Evolutionary conservation across 2,113 vertebrate genomes (phyloP).

Genomic region (Nothoprocta perdicaria): DNA sequence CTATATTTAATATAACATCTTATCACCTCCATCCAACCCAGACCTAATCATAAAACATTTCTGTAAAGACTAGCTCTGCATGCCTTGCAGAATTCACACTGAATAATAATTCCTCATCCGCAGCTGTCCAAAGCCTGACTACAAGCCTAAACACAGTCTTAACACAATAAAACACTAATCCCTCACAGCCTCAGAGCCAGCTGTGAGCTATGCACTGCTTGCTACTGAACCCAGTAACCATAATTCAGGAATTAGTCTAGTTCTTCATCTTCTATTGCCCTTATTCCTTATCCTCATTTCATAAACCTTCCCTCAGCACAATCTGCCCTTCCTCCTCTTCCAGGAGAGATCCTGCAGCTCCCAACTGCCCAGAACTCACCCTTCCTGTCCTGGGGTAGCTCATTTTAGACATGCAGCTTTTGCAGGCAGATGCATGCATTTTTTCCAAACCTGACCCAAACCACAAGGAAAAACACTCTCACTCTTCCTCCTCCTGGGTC

Average conservation of each 20-base stretch:
- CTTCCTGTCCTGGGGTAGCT: background rate
- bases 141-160: background rate
- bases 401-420: rapidly evolving
- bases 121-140: background rate
- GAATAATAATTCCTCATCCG: background rate
- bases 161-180: background rate
- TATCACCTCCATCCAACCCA: background rate
- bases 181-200: background rate
- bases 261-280: background rate
- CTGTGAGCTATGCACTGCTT: background rate
- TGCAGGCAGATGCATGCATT: background rate
- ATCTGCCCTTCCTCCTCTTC: background rate
- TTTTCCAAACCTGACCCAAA: background rate
- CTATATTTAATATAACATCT: background rate
- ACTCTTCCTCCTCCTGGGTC: background rate
- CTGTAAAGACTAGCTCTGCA: background rate
- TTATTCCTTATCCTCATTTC: background rate
- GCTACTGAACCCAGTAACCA: background rate
- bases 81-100: background rate
- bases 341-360: background rate
- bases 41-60: background rate
- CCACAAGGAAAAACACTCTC: background rate
- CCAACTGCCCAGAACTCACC: background rate
- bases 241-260: background rate
- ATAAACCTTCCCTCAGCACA: background rate